Base-by-base conservation (phyloP, 2,113 vertebrate genomes). In the Odobenus rosmarus region DNA sequence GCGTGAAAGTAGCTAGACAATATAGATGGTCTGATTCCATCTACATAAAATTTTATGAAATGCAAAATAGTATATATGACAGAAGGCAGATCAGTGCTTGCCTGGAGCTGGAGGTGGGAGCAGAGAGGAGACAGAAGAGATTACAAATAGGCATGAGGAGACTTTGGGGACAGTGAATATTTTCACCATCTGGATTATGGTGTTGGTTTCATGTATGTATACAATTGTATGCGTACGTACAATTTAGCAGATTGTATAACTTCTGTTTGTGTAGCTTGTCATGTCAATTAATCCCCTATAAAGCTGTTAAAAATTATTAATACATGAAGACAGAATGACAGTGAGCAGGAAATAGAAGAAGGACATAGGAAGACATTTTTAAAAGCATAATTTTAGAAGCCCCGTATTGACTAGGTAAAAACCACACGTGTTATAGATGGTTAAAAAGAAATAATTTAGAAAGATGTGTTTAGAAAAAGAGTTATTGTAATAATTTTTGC, bases 371-470 rank as follows among this genome's bases (percentile, higher is more conserved):
- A 51, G 59, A n/a, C 21, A 1, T 33, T 33, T 64, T 64, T 16
- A 46, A 72, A 64, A 26, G 33, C 9, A 28, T 3, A 16, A 33
- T 69, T 88, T 76, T 42, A 5, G 64, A 46, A 76, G 51, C 57
- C 62, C 23, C 64, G 0, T 33, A 64, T 61, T 62, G 79, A 18
- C 31, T 79, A 71, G n/a, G 61, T 93, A 51, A 61, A 88, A 61
- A n/a, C 18, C 31, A 3, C 1, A 31, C 36, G 10, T 46, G 49
- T 19, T 76, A 67, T 28, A 67, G 33, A 26, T 33, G 13, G 23
- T 76, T 61, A 53, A 59, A 80, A 96, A 85, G 61, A 87, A 95
- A 28, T 42, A 53, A 67, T 87, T 88, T 67, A 62, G 46, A 76
- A 76, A 85, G 83, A 76, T 49, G 39, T 46, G 15, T 53, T 69